Evolutionary conservation across 2,888 invertebrate genomes (phyloP).

Genomic region (Lasioglossum lativentre): DNA sequence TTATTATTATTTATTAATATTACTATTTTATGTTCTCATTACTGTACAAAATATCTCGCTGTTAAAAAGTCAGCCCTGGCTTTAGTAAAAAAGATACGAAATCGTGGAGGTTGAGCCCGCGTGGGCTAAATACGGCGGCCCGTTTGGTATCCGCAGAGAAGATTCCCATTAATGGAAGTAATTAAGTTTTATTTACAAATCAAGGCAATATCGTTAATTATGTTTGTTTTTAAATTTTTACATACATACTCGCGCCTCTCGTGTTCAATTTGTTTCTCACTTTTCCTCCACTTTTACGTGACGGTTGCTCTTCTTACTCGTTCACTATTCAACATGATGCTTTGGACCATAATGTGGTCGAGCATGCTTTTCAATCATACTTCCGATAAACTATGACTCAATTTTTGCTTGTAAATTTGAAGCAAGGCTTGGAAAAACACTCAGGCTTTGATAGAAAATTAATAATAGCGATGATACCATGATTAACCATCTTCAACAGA

Average conservation of each 20-base stretch:
- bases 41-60: constrained; percentile 76
- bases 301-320: constrained; percentile 13
- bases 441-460: not conserved
- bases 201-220: constrained; percentile 83
- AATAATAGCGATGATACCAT: not conserved
- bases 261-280: constrained; percentile 26
- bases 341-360: constrained; percentile 27
- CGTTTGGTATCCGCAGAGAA: constrained; percentile 68
- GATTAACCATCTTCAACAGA: not conserved
- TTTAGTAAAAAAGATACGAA: constrained; percentile 76
- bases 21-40: constrained; percentile 29
- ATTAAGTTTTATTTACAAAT: constrained; percentile 84
- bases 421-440: not conserved
- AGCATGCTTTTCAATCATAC: constrained; percentile 6
- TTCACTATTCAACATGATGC: constrained; percentile 38
- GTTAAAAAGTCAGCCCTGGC: constrained; percentile 74
- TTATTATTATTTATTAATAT: constrained; percentile 18
- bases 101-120: constrained; percentile 52
- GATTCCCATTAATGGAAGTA: constrained; percentile 78
- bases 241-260: constrained; percentile 69
- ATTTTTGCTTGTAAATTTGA: not conserved
- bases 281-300: constrained; percentile 28
- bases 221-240: constrained; percentile 59
- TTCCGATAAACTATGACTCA: not conserved
- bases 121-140: constrained; percentile 60